phyloP scores from a whole-genome alignment of 2,113 vertebrate species.

The Charina bottae region DNA sequence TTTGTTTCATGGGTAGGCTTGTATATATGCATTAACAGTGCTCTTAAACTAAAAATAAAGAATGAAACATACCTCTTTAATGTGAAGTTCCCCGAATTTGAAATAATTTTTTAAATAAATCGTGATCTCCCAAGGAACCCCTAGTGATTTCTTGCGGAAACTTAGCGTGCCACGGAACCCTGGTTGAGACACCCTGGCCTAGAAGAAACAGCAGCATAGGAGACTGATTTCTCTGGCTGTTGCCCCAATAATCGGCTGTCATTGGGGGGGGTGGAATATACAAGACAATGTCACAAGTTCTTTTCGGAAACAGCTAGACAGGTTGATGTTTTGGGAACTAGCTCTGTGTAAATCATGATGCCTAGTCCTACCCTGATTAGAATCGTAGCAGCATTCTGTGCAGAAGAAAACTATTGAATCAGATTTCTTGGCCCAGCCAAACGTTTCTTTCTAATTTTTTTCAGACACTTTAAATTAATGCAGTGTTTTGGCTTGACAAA shows the following conservation, averaged over 20 bases:
- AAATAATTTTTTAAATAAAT: too few species aligned
- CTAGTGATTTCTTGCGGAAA: too few species aligned
- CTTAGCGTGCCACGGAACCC: too few species aligned
- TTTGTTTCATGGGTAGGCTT: too few species aligned
- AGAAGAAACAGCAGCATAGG: background rate
- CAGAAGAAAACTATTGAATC: background rate
- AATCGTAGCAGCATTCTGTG: background rate
- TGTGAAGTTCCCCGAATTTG: too few species aligned
- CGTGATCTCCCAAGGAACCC: too few species aligned
- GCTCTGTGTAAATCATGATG: background rate
- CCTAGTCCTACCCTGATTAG: background rate
- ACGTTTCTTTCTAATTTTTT: background rate
- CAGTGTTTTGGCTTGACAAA: constrained; percentile 2
- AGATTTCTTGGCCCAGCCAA: background rate
- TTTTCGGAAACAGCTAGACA: background rate
- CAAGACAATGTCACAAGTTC: background rate
- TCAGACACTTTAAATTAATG: background rate
- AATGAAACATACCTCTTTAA: too few species aligned
- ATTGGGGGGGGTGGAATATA: background rate
- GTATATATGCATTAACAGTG: too few species aligned
- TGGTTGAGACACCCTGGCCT: too few species aligned
- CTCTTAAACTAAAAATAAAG: too few species aligned
- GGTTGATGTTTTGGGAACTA: background rate
- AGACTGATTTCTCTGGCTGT: background rate
- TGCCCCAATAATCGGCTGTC: background rate